These are phyloP conservation scores for Melanotaenia maccullochi DNA, from an alignment of 2,797 vertebrate genomes.

Conservation along the genomic window DNA sequence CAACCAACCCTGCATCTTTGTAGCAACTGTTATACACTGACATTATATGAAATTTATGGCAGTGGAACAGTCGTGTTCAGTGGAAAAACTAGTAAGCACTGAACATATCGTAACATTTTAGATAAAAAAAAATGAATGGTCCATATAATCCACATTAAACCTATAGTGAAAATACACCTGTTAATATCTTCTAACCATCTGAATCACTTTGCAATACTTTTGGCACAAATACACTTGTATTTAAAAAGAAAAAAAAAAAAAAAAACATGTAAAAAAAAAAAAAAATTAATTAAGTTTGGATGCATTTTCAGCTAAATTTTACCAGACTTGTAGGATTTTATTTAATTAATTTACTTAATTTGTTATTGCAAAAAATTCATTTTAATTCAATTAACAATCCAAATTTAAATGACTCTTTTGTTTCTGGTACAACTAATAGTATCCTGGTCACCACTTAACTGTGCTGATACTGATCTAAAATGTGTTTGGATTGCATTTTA, in stretches of 20 bases:
- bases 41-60: background rate
- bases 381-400: background rate
- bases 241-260: too few species aligned
- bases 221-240: background rate
- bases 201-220: background rate
- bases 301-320: background rate
- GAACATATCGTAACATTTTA: background rate
- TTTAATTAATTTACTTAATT: background rate
- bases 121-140: conserved; percentile 31
- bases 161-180: background rate
- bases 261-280: too few species aligned
- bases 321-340: background rate
- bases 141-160: conserved; percentile 13
- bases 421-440: background rate
- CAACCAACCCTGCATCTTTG: conserved; percentile 13
- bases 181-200: conserved; percentile 16
- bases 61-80: background rate
- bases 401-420: background rate
- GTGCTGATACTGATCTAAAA: conserved; percentile 18
- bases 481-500: conserved; percentile 28
- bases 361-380: background rate
- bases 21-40: conserved; percentile 10
- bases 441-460: background rate
- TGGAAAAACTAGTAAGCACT: background rate
- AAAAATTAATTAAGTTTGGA: background rate